Evolutionary conservation across 2,113 vertebrate genomes (phyloP).

Genomic region (Opisthocomus hoazin): DNA sequence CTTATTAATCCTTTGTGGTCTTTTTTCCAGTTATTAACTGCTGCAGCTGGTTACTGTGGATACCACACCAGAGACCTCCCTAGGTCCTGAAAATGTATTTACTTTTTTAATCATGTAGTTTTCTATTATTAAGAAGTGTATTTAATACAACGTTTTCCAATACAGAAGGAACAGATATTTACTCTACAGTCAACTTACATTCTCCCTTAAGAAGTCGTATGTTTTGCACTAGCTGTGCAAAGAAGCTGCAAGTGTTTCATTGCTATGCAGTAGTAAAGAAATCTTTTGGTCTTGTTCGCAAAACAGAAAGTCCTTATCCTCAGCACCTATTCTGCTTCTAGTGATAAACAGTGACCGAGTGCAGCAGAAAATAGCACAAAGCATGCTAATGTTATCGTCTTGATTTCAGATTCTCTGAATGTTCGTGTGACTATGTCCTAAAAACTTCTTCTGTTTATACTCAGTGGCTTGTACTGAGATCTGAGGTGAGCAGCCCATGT

Average conservation of each 20-base stretch:
- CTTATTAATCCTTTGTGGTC: background rate
- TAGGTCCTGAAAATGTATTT: background rate
- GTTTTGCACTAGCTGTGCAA: background rate
- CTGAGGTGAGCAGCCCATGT: background rate
- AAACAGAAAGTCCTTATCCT: background rate
- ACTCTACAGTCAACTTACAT: background rate
- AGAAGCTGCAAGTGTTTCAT: background rate
- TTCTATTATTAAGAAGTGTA: background rate
- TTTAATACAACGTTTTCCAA: background rate
- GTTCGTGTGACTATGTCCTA: background rate
- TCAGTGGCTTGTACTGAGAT: background rate
- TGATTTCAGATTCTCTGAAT: background rate
- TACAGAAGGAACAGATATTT: background rate
- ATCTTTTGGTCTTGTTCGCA: background rate
- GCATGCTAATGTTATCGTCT: background rate
- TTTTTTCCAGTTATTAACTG: background rate
- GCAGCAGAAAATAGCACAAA: background rate
- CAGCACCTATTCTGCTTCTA: background rate
- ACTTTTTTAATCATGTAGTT: background rate
- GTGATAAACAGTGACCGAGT: background rate
- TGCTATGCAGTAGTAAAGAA: background rate
- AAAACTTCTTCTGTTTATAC: background rate
- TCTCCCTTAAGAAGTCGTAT: background rate
- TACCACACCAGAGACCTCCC: background rate
- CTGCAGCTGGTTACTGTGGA: background rate